These are phyloP conservation scores for Dufourea novaeangliae DNA, from an alignment of 1,140 invertebrate genomes.

Conservation along the genomic window DNA sequence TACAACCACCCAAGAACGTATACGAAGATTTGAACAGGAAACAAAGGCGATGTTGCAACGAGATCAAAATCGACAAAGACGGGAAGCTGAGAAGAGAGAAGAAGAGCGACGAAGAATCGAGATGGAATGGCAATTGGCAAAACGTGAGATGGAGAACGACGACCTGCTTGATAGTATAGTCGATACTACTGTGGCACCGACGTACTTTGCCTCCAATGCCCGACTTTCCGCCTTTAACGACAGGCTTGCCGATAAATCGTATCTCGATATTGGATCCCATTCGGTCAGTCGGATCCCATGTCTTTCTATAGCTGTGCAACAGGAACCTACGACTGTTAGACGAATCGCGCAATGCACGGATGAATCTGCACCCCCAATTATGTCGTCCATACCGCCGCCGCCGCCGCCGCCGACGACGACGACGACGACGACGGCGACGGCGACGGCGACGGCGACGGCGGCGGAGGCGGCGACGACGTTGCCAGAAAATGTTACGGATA, in stretches of 20 bases:
- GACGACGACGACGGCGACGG: neutral
- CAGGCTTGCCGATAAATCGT: slow-evolving; percentile 58
- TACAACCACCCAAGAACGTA: slow-evolving; percentile 84
- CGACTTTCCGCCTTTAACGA: slow-evolving; percentile 70
- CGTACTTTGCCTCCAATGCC: slow-evolving; percentile 50
- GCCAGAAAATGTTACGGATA: slow-evolving; percentile 70
- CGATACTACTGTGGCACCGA: slow-evolving; percentile 74
- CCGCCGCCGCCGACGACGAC: too few species aligned
- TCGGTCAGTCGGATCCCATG: slow-evolving; percentile 63
- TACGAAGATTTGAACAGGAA: slow-evolving; percentile 87
- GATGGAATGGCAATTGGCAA: slow-evolving; percentile 83
- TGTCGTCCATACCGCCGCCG: neutral
- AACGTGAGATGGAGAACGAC: slow-evolving; percentile 85
- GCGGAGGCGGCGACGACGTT: neutral
- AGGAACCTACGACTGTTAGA: slow-evolving; percentile 64
- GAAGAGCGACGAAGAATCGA: slow-evolving; percentile 84
- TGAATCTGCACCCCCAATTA: neutral
- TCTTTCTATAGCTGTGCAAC: slow-evolving; percentile 70
- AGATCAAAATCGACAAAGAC: slow-evolving; percentile 79
- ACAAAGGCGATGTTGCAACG: slow-evolving; percentile 86
- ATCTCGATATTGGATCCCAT: slow-evolving; percentile 53
- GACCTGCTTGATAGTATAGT: slow-evolving; percentile 83
- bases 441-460: neutral
- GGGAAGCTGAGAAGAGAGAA: slow-evolving; percentile 80
- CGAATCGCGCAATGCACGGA: neutral